These are phyloP conservation scores for Drosophila subpulchrella DNA, from an alignment of 1,140 invertebrate genomes.

Conservation along the genomic window DNA sequence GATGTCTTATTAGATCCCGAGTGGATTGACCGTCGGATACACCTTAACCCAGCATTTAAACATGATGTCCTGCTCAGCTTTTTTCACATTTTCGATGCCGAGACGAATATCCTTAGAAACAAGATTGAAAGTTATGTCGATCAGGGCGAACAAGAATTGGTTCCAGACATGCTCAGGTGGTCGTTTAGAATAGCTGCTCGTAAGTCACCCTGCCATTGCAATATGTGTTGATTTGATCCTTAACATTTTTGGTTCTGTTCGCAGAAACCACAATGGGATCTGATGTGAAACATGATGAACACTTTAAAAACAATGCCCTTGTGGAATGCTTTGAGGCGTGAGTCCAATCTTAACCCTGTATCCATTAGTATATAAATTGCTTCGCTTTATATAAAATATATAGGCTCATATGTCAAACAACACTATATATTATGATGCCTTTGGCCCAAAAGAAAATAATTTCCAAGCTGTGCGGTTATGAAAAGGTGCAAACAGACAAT, in stretches of 20 bases:
- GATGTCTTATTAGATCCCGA: slow-evolving; percentile 30
- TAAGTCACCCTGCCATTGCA: slow-evolving; percentile 14
- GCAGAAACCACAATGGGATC: slow-evolving; percentile 57
- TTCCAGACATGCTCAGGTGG: slow-evolving; percentile 41
- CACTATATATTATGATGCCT: background rate
- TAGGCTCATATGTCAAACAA: slow-evolving; percentile 3
- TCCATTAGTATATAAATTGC: too few relatives aligned
- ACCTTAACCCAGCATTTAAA: slow-evolving; percentile 47
- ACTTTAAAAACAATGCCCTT: slow-evolving; percentile 9
- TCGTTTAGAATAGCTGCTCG: slow-evolving; percentile 46
- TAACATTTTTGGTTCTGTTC: background rate
- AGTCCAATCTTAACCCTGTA: background rate
- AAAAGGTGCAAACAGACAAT: background rate
- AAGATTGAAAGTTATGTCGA: slow-evolving; percentile 22
- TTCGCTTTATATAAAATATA: too few relatives aligned
- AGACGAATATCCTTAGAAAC: slow-evolving; percentile 25
- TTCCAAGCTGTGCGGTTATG: background rate
- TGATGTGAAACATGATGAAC: slow-evolving; percentile 24
- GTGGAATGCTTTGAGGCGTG: slow-evolving; percentile 49
- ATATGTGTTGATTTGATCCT: background rate
- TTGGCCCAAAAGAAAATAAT: background rate
- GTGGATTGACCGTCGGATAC: slow-evolving; percentile 53
- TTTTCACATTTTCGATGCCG: slow-evolving; percentile 54
- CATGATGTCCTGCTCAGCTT: slow-evolving; percentile 50
- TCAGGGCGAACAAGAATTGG: slow-evolving; percentile 29